Evolutionary conservation across 2,888 invertebrate genomes (phyloP), one percentile per base, ranked within the genome.

Genomic region (Lepidochrysops patricia): DNA sequence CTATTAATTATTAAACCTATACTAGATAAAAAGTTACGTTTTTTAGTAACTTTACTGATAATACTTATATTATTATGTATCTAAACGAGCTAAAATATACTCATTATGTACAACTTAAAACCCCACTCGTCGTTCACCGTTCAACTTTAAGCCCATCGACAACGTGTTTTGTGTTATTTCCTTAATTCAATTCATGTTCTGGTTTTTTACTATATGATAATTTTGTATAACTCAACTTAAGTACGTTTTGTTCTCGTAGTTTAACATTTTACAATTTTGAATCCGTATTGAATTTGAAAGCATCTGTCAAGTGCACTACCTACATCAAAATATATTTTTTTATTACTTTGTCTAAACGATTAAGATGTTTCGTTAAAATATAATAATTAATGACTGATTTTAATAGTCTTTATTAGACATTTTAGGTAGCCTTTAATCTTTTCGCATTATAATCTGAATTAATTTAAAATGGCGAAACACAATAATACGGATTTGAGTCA

Each of bases 161-260:
- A 43, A 50, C 50, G 13, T 50, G 50, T 50, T 50, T 50, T 1
- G 25, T 26, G 25, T 50, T 26, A 50, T 26, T 50, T 50, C 50
- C 50, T 25, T 50, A 50, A 50, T 50, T 26, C n/a, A 50, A 26
- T 50, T 50, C 50, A 26, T 50, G 50, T 50, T 50, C 50, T 50
- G 43, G 43, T 43, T 43, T 43, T 43, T 43, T 43, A 43, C 12
- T 43, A n/a, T n/a, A n/a, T n/a, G n/a, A n/a, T n/a, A n/a, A n/a
- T n/a, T n/a, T n/a, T n/a, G n/a, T n/a, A n/a, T n/a, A n/a, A n/a
- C n/a, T n/a, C n/a, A n/a, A n/a, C n/a, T n/a, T n/a, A n/a, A n/a
- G n/a, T n/a, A n/a, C n/a, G n/a, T n/a, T n/a, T n/a, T n/a, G n/a
- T n/a, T n/a, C n/a, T n/a, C n/a, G n/a, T n/a, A n/a, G n/a, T n/a